phyloP scores from a whole-genome alignment of 2,113 vertebrate genomes.

The Noturus placidus region DNA sequence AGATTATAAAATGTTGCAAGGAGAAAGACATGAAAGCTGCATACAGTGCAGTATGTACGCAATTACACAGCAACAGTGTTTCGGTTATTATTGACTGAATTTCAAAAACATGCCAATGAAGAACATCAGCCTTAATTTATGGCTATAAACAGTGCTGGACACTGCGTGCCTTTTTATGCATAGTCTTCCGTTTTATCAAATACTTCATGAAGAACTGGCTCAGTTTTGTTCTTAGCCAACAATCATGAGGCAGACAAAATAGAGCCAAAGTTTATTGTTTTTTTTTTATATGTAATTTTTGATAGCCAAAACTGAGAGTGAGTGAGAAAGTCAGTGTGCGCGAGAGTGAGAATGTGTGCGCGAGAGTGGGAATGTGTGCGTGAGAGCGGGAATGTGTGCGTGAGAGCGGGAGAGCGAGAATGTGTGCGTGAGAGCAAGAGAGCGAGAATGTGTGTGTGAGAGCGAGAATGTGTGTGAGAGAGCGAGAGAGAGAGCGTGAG shows the following conservation, averaged over 20 bases:
- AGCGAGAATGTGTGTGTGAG: no score
- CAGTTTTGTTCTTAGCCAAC: not conserved
- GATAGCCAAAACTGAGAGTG: not conserved
- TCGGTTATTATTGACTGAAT: not conserved
- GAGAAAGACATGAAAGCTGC: not conserved
- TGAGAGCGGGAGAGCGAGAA: no score
- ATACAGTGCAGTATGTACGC: slow-evolving; percentile 2
- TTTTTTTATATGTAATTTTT: not conserved
- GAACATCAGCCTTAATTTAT: not conserved
- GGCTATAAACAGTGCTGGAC: not conserved
- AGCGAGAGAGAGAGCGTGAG: not conserved
- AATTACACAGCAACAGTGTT: slow-evolving; percentile 27
- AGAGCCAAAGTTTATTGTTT: not conserved
- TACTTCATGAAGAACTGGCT: not conserved
- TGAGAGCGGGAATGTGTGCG: no score
- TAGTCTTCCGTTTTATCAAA: not conserved
- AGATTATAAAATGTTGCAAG: not conserved
- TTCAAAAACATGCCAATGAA: not conserved
- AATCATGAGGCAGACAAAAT: not conserved
- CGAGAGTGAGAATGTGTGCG: no score
- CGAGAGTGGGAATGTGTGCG: no score
- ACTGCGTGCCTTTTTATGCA: not conserved
- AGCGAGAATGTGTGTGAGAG: no score
- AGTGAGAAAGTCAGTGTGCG: not conserved
- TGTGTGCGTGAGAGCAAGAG: no score